phyloP scores from a whole-genome alignment of 2,797 vertebrate species.

The Paedocypris micromegethes region DNA sequence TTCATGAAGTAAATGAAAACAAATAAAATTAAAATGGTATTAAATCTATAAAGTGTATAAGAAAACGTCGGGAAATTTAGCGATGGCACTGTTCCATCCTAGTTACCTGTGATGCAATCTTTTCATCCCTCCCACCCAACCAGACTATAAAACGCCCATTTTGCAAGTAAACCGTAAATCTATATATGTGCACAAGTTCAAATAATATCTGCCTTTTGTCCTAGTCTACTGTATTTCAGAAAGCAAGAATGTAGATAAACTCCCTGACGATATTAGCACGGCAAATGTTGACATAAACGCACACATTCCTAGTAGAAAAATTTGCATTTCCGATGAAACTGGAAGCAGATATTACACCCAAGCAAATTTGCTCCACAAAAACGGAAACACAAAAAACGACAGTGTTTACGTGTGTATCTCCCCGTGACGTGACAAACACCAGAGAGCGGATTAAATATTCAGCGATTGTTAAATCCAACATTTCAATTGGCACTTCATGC shows the following conservation, averaged over 20 bases:
- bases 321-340: slow-evolving; percentile 1
- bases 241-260: slow-evolving; percentile 42
- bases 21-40: slow-evolving; percentile 31
- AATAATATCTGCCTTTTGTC: slow-evolving; percentile 69
- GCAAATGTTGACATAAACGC: slow-evolving; percentile 46
- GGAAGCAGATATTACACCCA: slow-evolving; percentile 7
- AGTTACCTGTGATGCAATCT: slow-evolving; percentile 38
- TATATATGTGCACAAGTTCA: slow-evolving; percentile 53
- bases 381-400: slow-evolving; percentile 2
- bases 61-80: slow-evolving; percentile 32
- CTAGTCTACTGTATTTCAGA: slow-evolving; percentile 44
- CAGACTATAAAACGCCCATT: slow-evolving; percentile 33
- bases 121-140: slow-evolving; percentile 47
- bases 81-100: slow-evolving; percentile 49
- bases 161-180: slow-evolving; percentile 53
- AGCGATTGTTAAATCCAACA: slow-evolving; percentile 32
- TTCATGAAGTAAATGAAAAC: slow-evolving; percentile 10
- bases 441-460: slow-evolving; percentile 14
- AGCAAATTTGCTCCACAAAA: too few species aligned
- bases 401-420: slow-evolving; percentile 37
- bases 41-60: slow-evolving; percentile 29
- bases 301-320: slow-evolving; percentile 65
- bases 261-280: slow-evolving; percentile 74
- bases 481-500: slow-evolving; percentile 88
- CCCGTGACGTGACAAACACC: slow-evolving; percentile 63